Base-by-base conservation (phyloP, 2,113 vertebrate genomes). In the Eubucco bourcierii region DNA sequence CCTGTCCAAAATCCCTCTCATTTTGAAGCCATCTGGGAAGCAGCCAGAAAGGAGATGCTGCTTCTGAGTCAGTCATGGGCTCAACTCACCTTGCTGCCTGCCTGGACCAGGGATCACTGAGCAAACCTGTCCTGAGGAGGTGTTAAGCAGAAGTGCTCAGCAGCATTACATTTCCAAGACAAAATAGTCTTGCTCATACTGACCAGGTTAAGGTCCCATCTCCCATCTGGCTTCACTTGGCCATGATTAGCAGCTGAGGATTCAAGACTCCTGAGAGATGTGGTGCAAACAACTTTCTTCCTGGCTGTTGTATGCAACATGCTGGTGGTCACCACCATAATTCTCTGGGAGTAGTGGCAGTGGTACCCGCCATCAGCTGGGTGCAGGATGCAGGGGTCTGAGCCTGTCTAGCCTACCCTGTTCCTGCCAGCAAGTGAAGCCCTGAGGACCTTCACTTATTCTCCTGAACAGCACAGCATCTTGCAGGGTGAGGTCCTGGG, bases 301-400 rank as follows among this genome's bases (percentile, higher is more conserved):
- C 34, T 53, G 50, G 10, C 16, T 41, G 23, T 15, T 66, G 16
- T 11, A 16, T 1, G 0, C 0, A 2, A 21, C 15, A 5, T 10
- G 28, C 17, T 64, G 58, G 14, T 24, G 6, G 19, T 15, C 14
- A 21, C 10, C 28, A 28, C 27, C 4, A 0, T 14, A 47, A 4
- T 13, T 46, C 33, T 52, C 9, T 41, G 64, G 59, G 28, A 87
- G 27, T 0, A 0, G 59, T n/a, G 55, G 14, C 70, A 15, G 33
- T 5, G 60, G 4, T 61, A 11, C 7, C 39, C 15, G 0, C 5
- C 41, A 7, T 0, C 0, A 7, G 8, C 20, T 3, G 5, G 24
- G 18, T 9, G 18, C 6, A 1, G 3, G 6, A 41, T 34, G 14
- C 39, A 28, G 84, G 34, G 27, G 12, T 55, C 53, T 28, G 27